Evolutionary conservation across 2,113 vertebrate genomes (phyloP), one percentile per base, ranked within the genome.

Genomic region (Nesospiza acunhae): DNA sequence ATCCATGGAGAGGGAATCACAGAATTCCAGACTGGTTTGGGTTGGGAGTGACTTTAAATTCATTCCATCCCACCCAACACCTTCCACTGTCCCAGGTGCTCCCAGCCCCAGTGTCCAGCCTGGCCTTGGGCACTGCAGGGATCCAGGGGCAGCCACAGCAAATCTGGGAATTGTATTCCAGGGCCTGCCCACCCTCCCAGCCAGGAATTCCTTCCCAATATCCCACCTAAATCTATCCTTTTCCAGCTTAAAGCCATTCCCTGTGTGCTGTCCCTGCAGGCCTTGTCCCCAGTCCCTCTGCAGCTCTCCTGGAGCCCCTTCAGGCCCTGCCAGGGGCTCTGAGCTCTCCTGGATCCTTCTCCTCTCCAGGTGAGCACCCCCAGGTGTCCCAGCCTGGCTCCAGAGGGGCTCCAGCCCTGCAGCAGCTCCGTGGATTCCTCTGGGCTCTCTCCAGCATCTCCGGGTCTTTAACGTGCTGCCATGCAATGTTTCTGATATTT

Each of bases 371-470:
- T 2, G 66, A 62, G 13, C 74, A 1, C 8, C 6, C 41, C 16
- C 58, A 79, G 49, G 30, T 80, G 30, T 80, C 21, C 67, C 67
- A 58, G 67, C 31, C 67, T 13, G 67, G 35, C 75, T 80, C 60
- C 60, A 85, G 31, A 68, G 63, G 53, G 26, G 46, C 84, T 77
- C 39, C 86, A 88, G 42, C 67, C 68, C 86, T 59, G 60, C 8
- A 46, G 69, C 60, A 89, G 7, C 44, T 14, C 68, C 1, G 0
- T 0, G 12, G 1, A 0, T 0, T 35, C 41, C 58, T 28, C 59
- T 52, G 37, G 37, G 0, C 6, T 52, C 60, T 37, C 52, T 44
- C 44, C 68, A 74, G 5, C 77, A 89, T 23, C 37, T 53, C 87
- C 70, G 46, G 0, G 1, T 9, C 11, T 31, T 35, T 47, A 6